phyloP scores from a whole-genome alignment of 2,888 invertebrate species.

The Cryptocephalus primarius region DNA sequence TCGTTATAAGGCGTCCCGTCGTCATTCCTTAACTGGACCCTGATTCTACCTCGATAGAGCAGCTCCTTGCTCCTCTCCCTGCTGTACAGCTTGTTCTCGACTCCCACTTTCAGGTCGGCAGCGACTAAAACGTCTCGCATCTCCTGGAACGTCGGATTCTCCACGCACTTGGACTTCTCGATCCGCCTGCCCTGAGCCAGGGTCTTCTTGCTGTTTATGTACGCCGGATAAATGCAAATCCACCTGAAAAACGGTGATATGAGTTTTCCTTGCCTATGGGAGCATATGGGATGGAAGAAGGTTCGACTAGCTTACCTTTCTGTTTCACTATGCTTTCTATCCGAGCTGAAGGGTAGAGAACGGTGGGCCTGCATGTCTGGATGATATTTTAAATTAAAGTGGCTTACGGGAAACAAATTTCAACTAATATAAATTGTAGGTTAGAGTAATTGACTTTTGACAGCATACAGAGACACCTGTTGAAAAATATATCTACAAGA shows the following conservation, averaged over 20 bases:
- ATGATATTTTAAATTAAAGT: neutral
- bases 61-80: constrained; percentile 87
- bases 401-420: too few relatives aligned
- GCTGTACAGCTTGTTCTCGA: constrained; percentile 88
- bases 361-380: constrained; percentile 5
- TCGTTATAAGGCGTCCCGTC: constrained; percentile 67
- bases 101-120: constrained; percentile 72
- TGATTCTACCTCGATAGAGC: constrained; percentile 72
- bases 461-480: too few relatives aligned
- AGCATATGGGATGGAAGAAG: constrained; percentile 4
- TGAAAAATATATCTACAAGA: too few relatives aligned
- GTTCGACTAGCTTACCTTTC: constrained; percentile 47
- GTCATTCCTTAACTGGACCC: constrained; percentile 86
- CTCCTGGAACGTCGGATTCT: constrained; percentile 91
- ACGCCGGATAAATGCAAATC: constrained; percentile 95
- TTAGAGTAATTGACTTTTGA: too few relatives aligned
- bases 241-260: constrained; percentile 49
- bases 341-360: constrained; percentile 48
- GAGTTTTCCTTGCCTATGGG: neutral
- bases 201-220: constrained; percentile 88
- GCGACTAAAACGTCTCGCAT: constrained; percentile 85
- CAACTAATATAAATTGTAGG: too few relatives aligned
- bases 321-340: constrained; percentile 69
- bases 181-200: constrained; percentile 80
- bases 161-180: constrained; percentile 75